Base-by-base conservation (phyloP, 2,888 invertebrate species). In the Melanophora roralis region DNA sequence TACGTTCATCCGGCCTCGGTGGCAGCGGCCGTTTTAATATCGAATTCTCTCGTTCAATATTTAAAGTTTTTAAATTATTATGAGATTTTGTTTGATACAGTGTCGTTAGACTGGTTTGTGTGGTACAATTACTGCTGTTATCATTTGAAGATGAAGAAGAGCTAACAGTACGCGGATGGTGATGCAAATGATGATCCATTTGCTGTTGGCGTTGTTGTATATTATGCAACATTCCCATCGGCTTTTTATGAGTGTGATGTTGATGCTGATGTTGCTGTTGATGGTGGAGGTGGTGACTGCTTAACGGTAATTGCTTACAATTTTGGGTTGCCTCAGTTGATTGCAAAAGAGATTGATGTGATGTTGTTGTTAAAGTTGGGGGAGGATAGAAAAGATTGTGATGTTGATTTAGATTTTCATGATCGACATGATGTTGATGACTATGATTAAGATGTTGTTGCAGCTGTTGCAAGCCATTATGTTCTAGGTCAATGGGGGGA, bases 401-500 rank as follows among this genome's bases (percentile, higher is more conserved):
- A 51, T 78, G 73, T 80, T 71, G 76, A 64, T 77, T 69, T 43
- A 77, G 23, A 36, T 57, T 77, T 64, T 71, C 69, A 65, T 77
- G 69, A 57, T 77, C 64, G 16, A 64, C 21, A 49, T 84, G 82
- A 79, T 80, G 74, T 51, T 81, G 84, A 80, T 81, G 76, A 72
- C 81, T 83, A 78, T 83, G 82, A 72, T 84, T 83, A 32, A 81
- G 74, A 32, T 80, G 77, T 65, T 81, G 75, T 57, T 78, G 77
- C n/a, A 23, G 49, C 12, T 49, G 23, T 21, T 64, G 78, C 43
- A 82, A 75, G 36, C 80, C 71, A 81, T 79, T 83, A 65, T 79
- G 82, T 64, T 82, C 83, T 75, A 83, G 84, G 81, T 84, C 83
- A 82, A 84, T 82, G 83, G 84, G 81, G 79, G 85, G 83, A 83